Percentiles rank a stretch among this genome's conserved stretches.
These are phyloP conservation scores for Tiliqua scincoides DNA, from an alignment of 2,113 vertebrate species.

Conservation along the genomic window DNA sequence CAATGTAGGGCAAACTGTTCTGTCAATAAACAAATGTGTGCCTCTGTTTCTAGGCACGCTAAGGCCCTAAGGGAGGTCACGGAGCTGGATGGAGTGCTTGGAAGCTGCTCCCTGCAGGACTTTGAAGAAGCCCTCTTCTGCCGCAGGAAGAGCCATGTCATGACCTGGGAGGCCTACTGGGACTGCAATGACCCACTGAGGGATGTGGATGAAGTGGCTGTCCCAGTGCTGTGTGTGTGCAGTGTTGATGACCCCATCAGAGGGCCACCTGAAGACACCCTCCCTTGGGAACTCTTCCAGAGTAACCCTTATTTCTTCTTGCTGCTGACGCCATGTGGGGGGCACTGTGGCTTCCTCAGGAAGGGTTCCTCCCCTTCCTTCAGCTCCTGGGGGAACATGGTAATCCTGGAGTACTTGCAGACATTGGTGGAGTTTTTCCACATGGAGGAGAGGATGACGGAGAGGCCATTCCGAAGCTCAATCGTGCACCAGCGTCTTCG, in stretches of 20 bases:
- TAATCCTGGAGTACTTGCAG: constrained; percentile 83
- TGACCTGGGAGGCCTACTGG: constrained; percentile 88
- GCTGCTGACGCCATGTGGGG: constrained; percentile 77
- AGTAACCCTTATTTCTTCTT: constrained; percentile 89
- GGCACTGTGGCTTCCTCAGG: constrained; percentile 85
- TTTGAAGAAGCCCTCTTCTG: constrained; percentile 88
- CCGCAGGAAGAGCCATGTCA: constrained; percentile 57
- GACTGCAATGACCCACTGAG: constrained; percentile 89
- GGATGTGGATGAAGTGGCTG: constrained; percentile 87
- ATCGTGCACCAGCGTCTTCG: background rate
- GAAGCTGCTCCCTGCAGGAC: constrained; percentile 79
- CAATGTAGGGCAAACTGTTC: too few relatives aligned
- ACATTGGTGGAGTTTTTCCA: constrained; percentile 83
- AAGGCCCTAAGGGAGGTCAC: constrained; percentile 77
- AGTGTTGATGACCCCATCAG: constrained; percentile 86
- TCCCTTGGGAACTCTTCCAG: constrained; percentile 84
- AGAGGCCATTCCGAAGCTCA: constrained; percentile 36
- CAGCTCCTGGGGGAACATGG: constrained; percentile 82
- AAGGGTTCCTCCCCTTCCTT: background rate
- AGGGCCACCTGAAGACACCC: constrained; percentile 65
- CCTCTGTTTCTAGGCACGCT: constrained; percentile 75
- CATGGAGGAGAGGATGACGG: constrained; percentile 75
- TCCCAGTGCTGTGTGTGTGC: constrained; percentile 87
- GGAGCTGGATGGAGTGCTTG: constrained; percentile 74
- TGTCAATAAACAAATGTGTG: rapidly evolving